These are phyloP conservation scores for Phortica okadai DNA, from an alignment of 2,888 invertebrate species.

Conservation along the genomic window DNA sequence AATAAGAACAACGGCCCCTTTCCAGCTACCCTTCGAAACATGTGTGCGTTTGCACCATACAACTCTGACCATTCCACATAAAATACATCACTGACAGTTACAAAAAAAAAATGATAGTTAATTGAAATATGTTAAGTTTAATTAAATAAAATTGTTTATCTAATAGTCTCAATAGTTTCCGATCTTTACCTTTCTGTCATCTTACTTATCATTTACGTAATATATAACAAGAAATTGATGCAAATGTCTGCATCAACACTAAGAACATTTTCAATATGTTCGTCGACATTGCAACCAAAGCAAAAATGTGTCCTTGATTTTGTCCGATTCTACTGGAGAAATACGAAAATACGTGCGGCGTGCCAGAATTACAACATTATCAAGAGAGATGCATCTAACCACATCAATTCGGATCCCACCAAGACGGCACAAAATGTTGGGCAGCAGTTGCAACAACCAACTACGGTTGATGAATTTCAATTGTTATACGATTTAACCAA, in stretches of 20 bases:
- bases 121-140: not conserved
- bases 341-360: not conserved
- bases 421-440: not conserved
- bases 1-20: no score
- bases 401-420: not conserved
- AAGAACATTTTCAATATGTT: constrained; percentile 19
- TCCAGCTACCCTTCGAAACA: no score
- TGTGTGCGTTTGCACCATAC: no score
- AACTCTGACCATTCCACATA: not conserved
- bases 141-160: not conserved
- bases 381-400: not conserved
- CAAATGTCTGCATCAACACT: not conserved
- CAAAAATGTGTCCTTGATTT: constrained; percentile 24
- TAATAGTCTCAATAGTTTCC: not conserved
- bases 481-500: constrained; percentile 83
- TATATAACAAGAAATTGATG: not conserved
- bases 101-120: not conserved
- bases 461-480: constrained; percentile 68
- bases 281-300: not conserved
- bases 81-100: not conserved
- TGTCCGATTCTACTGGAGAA: constrained; percentile 12
- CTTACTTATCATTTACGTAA: not conserved
- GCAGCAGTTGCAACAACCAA: constrained; percentile 35
- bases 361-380: constrained; percentile 7
- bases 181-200: not conserved